Base-by-base conservation (phyloP, 2,113 vertebrate genomes). In the Ancistrus triradiatus region DNA sequence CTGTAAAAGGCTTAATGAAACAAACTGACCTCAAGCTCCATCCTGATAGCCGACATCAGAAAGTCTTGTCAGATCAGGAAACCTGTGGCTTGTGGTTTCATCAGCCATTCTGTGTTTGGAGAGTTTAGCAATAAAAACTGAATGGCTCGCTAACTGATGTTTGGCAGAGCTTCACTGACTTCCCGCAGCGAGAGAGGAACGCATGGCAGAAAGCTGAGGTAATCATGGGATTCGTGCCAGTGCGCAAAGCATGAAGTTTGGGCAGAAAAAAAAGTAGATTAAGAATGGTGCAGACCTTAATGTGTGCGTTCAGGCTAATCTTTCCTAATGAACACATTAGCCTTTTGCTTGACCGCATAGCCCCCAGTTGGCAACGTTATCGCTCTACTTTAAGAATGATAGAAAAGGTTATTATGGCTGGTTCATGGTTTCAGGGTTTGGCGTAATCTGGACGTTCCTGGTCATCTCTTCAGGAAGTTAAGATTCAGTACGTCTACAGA, bases 131-230 rank as follows among this genome's bases (percentile, higher is more conserved):
- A 31, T 76, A 80, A 86, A n/a, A 64, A 80, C 55, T 70, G 60
- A 28, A 63, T 68, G 59, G 63, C 27, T 58, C 62, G 79, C 69
- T 81, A 80, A 78, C 57, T 55, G 80, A 77, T 79, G 75, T 78
- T 81, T 83, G 78, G 74, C 80, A 37, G 68, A 11, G n/a, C n/a
- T n/a, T n/a, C n/a, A n/a, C n/a, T n/a, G n/a, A n/a, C n/a, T n/a
- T n/a, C n/a, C n/a, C n/a, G n/a, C n/a, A n/a, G n/a, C n/a, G 47
- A 51, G 8, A 17, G 18, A 37, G 35, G 33, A 63, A 49, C 59
- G 56, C 28, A 47, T 17, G 14, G 42, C 19, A 49, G 56, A 33
- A 59, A 35, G 37, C 51, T 2, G 59, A 50, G 18, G 21, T 43
- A 4, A 22, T 4, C 7, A 25, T 19, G 43, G 42, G 33, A 62